Base-by-base conservation (phyloP, 1,140 invertebrate species). In the Oncopodura yosiiana region DNA sequence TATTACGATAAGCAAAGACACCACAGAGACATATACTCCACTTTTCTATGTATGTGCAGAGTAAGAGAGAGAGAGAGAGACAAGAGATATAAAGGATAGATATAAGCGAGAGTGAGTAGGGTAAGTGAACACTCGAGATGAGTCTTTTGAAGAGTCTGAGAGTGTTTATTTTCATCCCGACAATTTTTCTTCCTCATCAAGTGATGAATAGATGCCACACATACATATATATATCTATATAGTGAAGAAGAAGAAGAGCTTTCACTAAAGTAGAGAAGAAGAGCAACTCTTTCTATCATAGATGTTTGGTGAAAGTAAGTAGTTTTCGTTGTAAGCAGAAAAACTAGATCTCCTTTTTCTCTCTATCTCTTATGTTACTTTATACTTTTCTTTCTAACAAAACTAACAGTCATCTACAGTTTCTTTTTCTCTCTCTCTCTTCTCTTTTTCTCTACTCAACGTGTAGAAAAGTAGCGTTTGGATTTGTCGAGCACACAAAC, bases 381-480 rank as follows among this genome's bases (percentile, higher is more conserved):
- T n/a, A n/a, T n/a, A n/a, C n/a, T n/a, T n/a, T n/a, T n/a, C n/a
- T n/a, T n/a, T n/a, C n/a, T n/a, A n/a, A n/a, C n/a, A n/a, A n/a
- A n/a, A n/a, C n/a, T n/a, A n/a, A n/a, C n/a, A n/a, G n/a, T n/a
- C n/a, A n/a, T n/a, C n/a, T n/a, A n/a, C n/a, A n/a, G n/a, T n/a
- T n/a, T n/a, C n/a, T n/a, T n/a, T n/a, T n/a, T n/a, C n/a, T n/a
- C n/a, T n/a, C n/a, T n/a, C n/a, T n/a, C n/a, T n/a, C n/a, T n/a
- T n/a, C n/a, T n/a, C n/a, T n/a, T n/a, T n/a, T n/a, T n/a, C n/a
- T n/a, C n/a, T n/a, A n/a, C n/a, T n/a, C n/a, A n/a, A n/a, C n/a
- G n/a, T n/a, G n/a, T n/a, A n/a, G n/a, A n/a, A 19, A 49, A 49
- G 37, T 37, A 49, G 37, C 46, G 34, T 49, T 49, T 49, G 34